Base-by-base conservation (phyloP, 2,113 vertebrate species). In the Girardinichthys multiradiatus region DNA sequence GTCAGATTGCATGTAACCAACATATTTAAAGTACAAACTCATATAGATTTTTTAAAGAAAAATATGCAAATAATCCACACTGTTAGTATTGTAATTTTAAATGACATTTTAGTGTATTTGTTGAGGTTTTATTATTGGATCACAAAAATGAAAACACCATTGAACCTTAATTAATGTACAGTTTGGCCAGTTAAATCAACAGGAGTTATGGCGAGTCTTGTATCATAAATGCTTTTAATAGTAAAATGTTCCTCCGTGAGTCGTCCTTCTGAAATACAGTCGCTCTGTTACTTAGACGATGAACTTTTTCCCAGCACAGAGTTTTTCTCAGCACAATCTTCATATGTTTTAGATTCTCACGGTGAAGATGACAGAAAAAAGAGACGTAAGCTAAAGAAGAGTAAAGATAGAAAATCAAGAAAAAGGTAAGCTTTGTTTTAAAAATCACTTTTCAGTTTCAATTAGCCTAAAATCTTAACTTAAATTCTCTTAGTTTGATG, bases 311-410 rank as follows among this genome's bases (percentile, higher is more conserved):
- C 14, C 10, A 64, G 13, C 10, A 10, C 24, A 27, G 13, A 39
- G 1, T 4, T 37, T 63, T 37, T 33, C 4, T 63, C 8, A 54
- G 7, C 65, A 0, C 15, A 27, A 54, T 54, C 68, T 4, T 76
- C 14, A 0, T 30, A 15, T 8, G 12, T 27, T 17, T 21, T 74
- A 98, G 96, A 86, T 90, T 80, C 94, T 74, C 87, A 90, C 72
- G 93, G 95, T 57, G 95, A 96, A n/a, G 71, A 82, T 19, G 91
- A 94, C 21, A 93, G 93, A 63, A 98, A 95, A 92, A 95, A 93
- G 87, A 95, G 88, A 67, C 92, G 79, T 7, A 96, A 95, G 90
- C 94, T 68, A 87, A 97, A 94, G 90, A 98, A 94, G 91, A 95
- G 74, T 90, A 95, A 94, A 80, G 96, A 95, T 67, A 95, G 94